A percentile compares a stretch with the other conserved stretches of the same genome.
Evolutionary conservation across 2,888 invertebrate species (phyloP).

Genomic region (Dinocampus coccinellae): DNA sequence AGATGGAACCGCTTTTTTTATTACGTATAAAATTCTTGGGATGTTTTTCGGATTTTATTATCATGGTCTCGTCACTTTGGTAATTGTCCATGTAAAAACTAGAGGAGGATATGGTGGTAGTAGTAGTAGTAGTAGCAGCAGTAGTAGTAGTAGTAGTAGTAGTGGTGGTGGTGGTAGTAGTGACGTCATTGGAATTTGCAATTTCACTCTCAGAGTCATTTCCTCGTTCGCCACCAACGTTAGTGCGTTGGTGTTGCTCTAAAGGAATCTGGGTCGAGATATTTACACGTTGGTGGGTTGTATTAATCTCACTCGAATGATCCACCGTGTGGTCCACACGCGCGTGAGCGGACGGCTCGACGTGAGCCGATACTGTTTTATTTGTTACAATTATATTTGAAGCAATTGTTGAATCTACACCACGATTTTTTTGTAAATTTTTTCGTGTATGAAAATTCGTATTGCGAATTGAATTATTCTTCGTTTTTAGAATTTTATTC

Average conservation of each 20-base stretch:
- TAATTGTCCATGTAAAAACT: not conserved
- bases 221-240: slow-evolving; percentile 9
- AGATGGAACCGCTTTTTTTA: not conserved
- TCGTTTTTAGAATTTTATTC: slow-evolving; percentile 59
- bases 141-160: not conserved
- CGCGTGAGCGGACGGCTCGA: slow-evolving; percentile 58
- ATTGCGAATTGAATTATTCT: slow-evolving; percentile 53
- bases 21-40: not conserved
- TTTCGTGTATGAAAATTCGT: slow-evolving; percentile 55
- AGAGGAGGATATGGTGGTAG: too few relatives aligned
- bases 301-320: slow-evolving; percentile 39
- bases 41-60: not conserved
- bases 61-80: slow-evolving; percentile 16
- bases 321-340: slow-evolving; percentile 37
- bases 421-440: slow-evolving; percentile 41
- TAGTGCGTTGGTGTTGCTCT: slow-evolving; percentile 18
- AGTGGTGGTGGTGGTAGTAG: not conserved
- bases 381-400: slow-evolving; percentile 56
- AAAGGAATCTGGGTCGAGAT: slow-evolving; percentile 47
- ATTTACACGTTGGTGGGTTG: slow-evolving; percentile 47
- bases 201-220: slow-evolving; percentile 32
- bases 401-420: slow-evolving; percentile 56
- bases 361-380: slow-evolving; percentile 28
- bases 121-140: not conserved
- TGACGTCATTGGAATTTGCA: slow-evolving; percentile 21